Percentiles rank a stretch among this genome's conserved stretches.
phyloP scores from a whole-genome alignment of 2,888 invertebrate genomes.

The Mamestra brassicae region DNA sequence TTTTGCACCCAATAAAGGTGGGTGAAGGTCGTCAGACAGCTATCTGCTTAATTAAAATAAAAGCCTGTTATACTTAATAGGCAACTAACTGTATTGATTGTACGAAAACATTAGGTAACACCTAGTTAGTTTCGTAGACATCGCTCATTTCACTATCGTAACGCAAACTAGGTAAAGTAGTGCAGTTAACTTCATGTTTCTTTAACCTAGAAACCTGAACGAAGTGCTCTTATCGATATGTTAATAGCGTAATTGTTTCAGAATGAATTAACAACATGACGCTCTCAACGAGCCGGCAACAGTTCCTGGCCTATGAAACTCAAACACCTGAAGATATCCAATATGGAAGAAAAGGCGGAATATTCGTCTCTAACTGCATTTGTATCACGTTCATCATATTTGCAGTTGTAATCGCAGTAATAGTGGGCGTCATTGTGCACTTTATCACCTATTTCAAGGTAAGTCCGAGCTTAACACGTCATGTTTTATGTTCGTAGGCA shows the following conservation, averaged over 20 bases:
- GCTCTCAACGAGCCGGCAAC: constrained; percentile 90
- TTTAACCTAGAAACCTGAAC: constrained; percentile 41
- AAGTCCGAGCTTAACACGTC: constrained; percentile 58
- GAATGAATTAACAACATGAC: constrained; percentile 83
- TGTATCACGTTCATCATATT: constrained; percentile 84
- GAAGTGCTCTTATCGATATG: constrained; percentile 21
- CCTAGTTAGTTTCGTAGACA: constrained; percentile 12
- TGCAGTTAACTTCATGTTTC: constrained; percentile 23
- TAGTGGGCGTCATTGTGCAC: constrained; percentile 86
- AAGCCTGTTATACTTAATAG: constrained; percentile 16
- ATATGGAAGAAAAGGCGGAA: constrained; percentile 91
- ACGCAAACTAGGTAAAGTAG: constrained; percentile 17
- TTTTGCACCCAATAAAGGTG: constrained; percentile 5
- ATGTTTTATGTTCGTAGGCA: constrained; percentile 22
- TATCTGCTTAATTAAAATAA: constrained; percentile 48
- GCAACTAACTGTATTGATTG: constrained; percentile 39
- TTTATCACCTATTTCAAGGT: constrained; percentile 87
- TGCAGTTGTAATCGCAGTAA: constrained; percentile 79
- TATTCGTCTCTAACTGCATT: constrained; percentile 92
- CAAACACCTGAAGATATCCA: constrained; percentile 89
- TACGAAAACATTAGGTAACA: constrained; percentile 22
- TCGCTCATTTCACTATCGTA: constrained; percentile 36
- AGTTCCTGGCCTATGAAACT: constrained; percentile 91
- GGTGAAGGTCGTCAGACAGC: constrained; percentile 42
- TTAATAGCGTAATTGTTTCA: constrained; percentile 69